Evolutionary conservation across 2,888 invertebrate genomes (phyloP), one percentile per base, ranked within the genome.

Genomic region (Trissolcus japonicus): DNA sequence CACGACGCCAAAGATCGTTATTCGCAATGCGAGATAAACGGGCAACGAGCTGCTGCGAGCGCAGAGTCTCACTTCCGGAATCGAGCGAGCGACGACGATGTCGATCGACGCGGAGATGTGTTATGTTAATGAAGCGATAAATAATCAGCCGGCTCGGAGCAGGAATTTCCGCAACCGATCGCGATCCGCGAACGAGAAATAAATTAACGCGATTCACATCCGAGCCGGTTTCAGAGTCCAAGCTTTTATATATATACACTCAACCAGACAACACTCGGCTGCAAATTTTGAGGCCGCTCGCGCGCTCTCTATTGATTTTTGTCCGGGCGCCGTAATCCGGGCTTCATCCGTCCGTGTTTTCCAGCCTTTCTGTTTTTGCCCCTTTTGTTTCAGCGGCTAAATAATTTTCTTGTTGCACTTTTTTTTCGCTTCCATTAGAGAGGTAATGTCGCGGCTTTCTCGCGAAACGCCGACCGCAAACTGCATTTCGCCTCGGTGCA

Each of bases 91-190:
- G 62, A 54, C 68, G 74, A 74, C 67, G 62, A 69, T 67, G 76
- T 76, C 68, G 79, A 77, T 79, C 71, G 77, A 43, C 69, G 51
- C 41, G 51, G 29, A 72, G 74, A 77, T 79, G 76, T 74, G 74
- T 79, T 79, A 69, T 69, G 69, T 73, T 76, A 79, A 79, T 76
- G 74, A 76, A 63, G 76, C 74, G 74, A 79, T 79, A 79, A 79
- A 76, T 71, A 79, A 74, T 72, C 76, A 65, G 54, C 35, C 61
- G 35, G 51, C 51, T 51, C 9, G 1, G 17, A 9, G 21, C 14
- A 60, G 41, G 59, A 65, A 72, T 65, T 63, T 51, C 65, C 59
- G 40, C 41, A 54, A 60, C 35, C 65, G 60, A 63, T 61, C 51
- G 56, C 61, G 71, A 56, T 68, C 41, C 51, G 40, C 35, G 14